Base-by-base conservation (phyloP, 2,797 vertebrate genomes). In the Synanceia verrucosa region DNA sequence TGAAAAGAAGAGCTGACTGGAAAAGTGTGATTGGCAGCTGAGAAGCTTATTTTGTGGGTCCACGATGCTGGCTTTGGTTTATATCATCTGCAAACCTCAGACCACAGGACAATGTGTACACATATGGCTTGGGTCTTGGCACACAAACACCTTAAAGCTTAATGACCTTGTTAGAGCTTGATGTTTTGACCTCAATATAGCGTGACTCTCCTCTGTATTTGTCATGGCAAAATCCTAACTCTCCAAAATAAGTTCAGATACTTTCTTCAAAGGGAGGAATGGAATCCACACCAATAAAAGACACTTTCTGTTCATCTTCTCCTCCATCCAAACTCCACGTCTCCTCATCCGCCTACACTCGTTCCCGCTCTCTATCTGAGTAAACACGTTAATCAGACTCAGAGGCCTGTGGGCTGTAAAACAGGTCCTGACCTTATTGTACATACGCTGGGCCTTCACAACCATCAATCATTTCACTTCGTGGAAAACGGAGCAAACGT, bases 321-420 rank as follows among this genome's bases (percentile, higher is more conserved):
- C 14, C 37, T 53, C 55, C 0, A 11, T 65, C 71, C 78, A 64
- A 83, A 65, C 72, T 69, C 36, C 46, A n/a, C 41, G 52, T 73
- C 78, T 70, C 68, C 71, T 34, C 74, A 43, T 73, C 66, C 14
- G 47, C 84, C 73, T 21, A 61, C 82, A 60, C 86, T 77, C 82
- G 57, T 80, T 69, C 81, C 71, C 4, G 7, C 65, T 60, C 62
- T 69, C 56, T 65, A 56, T 86, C 82, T 76, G 63, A 60, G 62
- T 88, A 88, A 93, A 91, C 88, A 91, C 82, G 47, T 88, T 89
- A 82, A 90, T 91, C 84, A 87, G 64, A 85, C 77, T 84, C 82
- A 70, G 84, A 88, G 77, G 84, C 78, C 65, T 85, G 78, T 80
- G 69, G 86, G 84, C 70, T 77, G 70, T 11, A 39, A 70, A 73